Evolutionary conservation across 2,888 invertebrate species (phyloP).

Genomic region (Acanthoscelides obtectus): DNA sequence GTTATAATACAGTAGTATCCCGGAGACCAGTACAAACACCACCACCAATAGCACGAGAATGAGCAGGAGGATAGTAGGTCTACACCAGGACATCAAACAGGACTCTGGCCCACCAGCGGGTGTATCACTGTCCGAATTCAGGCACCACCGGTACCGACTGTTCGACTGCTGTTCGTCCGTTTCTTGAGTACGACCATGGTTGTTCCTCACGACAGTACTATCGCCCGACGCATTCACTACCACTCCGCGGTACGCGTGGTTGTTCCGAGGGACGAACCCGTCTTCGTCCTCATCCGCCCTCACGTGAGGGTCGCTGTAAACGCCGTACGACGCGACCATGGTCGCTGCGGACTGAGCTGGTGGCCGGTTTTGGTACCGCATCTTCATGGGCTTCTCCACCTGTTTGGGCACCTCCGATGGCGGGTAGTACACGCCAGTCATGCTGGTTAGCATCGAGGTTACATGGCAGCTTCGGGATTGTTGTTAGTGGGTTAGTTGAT

Average conservation of each 20-base stretch:
- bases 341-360: constrained; percentile 36
- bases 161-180: constrained; percentile 15
- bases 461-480: background rate
- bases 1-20: constrained; percentile 57
- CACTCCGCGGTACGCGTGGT: constrained; percentile 36
- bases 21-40: constrained; percentile 56
- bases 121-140: constrained; percentile 30
- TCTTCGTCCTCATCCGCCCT: constrained; percentile 30
- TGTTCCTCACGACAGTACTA: constrained; percentile 36
- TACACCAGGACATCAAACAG: constrained; percentile 52
- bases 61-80: constrained; percentile 54
- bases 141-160: constrained; percentile 30
- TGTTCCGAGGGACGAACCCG: constrained; percentile 38
- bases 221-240: constrained; percentile 44
- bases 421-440: background rate
- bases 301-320: constrained; percentile 40
- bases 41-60: constrained; percentile 55
- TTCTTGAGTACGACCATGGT: constrained; percentile 20
- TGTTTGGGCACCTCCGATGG: background rate
- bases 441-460: background rate
- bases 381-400: constrained; percentile 6
- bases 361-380: constrained; percentile 33
- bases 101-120: constrained; percentile 37
- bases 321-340: constrained; percentile 47
- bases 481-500: background rate